These are phyloP conservation scores for Pipistrellus pygmaeus DNA, from an alignment of 2,797 vertebrate genomes.

Conservation along the genomic window DNA sequence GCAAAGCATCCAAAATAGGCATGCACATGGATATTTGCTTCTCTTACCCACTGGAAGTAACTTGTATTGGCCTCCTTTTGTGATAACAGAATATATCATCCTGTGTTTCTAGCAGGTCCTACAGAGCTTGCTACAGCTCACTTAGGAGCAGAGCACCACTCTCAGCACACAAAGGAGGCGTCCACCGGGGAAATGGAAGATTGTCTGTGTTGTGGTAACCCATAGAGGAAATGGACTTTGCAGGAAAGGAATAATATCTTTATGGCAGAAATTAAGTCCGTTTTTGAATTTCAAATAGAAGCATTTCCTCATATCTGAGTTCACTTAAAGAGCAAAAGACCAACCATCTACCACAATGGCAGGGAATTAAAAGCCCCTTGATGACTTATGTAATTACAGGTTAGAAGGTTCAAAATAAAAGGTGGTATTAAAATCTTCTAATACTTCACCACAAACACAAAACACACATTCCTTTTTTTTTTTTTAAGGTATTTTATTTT, in stretches of 20 bases:
- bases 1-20: constrained; percentile 32
- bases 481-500: too few relatives aligned
- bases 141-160: rapidly evolving
- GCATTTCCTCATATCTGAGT: constrained; percentile 56
- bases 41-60: not conserved
- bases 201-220: not conserved
- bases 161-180: too few relatives aligned
- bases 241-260: constrained; percentile 3
- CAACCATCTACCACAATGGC: constrained; percentile 3
- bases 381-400: constrained; percentile 20
- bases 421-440: not conserved
- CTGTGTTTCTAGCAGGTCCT: not conserved
- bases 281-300: constrained; percentile 61
- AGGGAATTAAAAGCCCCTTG: constrained; percentile 37
- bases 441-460: not conserved
- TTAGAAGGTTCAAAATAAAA: constrained; percentile 55
- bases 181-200: not conserved
- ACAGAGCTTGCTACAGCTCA: not conserved
- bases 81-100: not conserved
- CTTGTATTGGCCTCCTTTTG: not conserved
- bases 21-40: not conserved
- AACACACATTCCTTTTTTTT: not conserved
- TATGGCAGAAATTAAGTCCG: constrained; percentile 47
- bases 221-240: not conserved
- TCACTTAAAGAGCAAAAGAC: constrained; percentile 45